Percentiles rank a stretch among this genome's conserved stretches.
phyloP scores from a whole-genome alignment of 2,888 invertebrate species.

The Malacosoma neustria region DNA sequence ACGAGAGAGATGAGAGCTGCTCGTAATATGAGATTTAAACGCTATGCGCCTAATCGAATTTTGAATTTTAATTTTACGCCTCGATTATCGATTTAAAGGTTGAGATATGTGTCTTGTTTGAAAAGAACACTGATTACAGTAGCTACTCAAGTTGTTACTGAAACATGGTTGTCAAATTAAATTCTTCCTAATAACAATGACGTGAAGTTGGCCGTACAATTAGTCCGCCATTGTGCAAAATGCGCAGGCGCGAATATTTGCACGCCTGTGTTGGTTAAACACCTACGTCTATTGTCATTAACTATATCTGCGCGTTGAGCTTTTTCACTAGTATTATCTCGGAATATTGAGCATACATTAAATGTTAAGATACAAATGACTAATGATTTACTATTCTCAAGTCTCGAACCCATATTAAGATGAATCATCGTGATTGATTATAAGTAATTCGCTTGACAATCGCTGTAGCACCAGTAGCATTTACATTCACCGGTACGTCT shows the following conservation, averaged over 20 bases:
- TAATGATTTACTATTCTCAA: conserved; percentile 44
- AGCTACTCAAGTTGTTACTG: background rate
- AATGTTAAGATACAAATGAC: conserved; percentile 36
- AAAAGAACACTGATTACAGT: conserved; percentile 10
- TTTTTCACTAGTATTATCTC: conserved; percentile 56
- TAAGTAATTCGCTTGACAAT: conserved; percentile 33
- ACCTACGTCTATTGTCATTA: conserved; percentile 65
- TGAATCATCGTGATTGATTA: conserved; percentile 52
- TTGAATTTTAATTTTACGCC: conserved; percentile 35
- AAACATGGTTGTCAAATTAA: conserved; percentile 10
- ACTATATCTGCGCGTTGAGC: conserved; percentile 44
- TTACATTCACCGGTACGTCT: conserved; percentile 5
- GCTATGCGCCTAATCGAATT: conserved; percentile 30
- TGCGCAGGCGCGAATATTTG: conserved; percentile 41
- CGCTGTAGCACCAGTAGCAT: conserved; percentile 36
- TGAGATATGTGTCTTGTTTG: conserved; percentile 12
- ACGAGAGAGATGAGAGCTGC: conserved; percentile 37
- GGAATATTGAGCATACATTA: conserved; percentile 45
- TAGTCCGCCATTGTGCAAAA: conserved; percentile 54
- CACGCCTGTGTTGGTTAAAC: conserved; percentile 45
- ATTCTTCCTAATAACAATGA: conserved; percentile 37
- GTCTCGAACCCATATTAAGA: conserved; percentile 20
- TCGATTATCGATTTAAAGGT: conserved; percentile 24
- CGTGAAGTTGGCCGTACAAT: conserved; percentile 56
- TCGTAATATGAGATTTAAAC: conserved; percentile 30